Conservation (phyloP, 1,140 invertebrate species). For the Hylyphantes graminicola region DNA sequence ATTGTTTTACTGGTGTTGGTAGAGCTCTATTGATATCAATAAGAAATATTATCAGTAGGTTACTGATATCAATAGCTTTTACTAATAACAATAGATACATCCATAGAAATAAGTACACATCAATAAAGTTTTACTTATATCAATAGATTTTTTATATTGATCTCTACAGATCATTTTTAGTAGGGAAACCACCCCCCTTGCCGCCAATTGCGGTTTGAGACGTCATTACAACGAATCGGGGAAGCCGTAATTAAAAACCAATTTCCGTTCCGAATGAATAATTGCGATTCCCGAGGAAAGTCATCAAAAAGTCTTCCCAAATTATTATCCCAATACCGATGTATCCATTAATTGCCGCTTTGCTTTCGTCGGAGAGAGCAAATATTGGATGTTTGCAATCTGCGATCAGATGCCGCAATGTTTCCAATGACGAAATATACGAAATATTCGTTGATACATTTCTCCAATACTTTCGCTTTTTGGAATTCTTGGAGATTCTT, state of each 20-base stretch:
- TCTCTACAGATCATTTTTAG: too few relatives aligned
- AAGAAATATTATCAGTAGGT: too few relatives aligned
- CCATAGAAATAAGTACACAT: too few relatives aligned
- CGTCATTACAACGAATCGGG: not conserved
- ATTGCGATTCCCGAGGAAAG: conserved; percentile 25
- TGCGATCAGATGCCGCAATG: not conserved
- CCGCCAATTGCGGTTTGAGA: not conserved
- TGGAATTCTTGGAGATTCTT: not conserved
- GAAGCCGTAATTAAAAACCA: conserved; percentile 44
- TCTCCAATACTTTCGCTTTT: not conserved
- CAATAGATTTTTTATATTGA: too few relatives aligned
- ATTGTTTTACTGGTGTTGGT: too few relatives aligned
- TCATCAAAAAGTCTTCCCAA: conserved; percentile 50
- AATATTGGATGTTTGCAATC: not conserved
- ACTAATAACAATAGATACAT: too few relatives aligned
- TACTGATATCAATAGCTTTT: too few relatives aligned
- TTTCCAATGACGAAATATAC: not conserved
- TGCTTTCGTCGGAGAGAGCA: not conserved
- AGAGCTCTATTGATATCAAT: too few relatives aligned
- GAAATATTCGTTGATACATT: not conserved
- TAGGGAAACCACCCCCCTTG: too few relatives aligned
- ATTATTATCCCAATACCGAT: conserved; percentile 57
- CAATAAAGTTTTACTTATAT: too few relatives aligned
- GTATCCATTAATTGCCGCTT: conserved; percentile 38
- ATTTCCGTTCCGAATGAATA: conserved; percentile 51